phyloP scores from a whole-genome alignment of 2,888 invertebrate species.

The Nomada goodeniana region DNA sequence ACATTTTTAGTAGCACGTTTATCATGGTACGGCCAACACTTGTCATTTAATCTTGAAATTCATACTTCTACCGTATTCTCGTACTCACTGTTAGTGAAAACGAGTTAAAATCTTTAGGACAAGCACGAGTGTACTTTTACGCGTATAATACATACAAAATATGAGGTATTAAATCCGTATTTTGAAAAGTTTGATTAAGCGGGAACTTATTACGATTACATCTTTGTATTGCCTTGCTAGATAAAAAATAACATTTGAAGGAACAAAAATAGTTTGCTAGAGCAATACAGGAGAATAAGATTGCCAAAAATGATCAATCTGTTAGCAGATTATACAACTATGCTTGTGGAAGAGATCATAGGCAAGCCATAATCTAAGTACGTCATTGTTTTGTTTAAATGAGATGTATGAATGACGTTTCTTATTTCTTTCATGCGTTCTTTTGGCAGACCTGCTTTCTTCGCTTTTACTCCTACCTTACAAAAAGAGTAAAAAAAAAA shows the following conservation, averaged over 20 bases:
- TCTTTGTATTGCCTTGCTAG: constrained; percentile 61
- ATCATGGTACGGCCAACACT: constrained; percentile 55
- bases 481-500: constrained; percentile 17
- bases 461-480: constrained; percentile 36
- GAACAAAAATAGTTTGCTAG: constrained; percentile 53
- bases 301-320: constrained; percentile 60
- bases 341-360: constrained; percentile 70
- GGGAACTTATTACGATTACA: constrained; percentile 62
- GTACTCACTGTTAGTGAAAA: constrained; percentile 27
- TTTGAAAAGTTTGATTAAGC: constrained; percentile 58
- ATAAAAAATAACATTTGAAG: constrained; percentile 50
- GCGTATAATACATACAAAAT: constrained; percentile 61
- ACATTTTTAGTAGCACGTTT: constrained; percentile 51
- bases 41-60: constrained; percentile 38
- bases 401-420: constrained; percentile 53
- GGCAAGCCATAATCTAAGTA: constrained; percentile 74
- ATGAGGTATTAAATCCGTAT: constrained; percentile 64
- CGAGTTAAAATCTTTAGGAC: constrained; percentile 46
- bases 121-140: constrained; percentile 50
- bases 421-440: constrained; percentile 24
- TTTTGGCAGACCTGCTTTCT: constrained; percentile 23
- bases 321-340: constrained; percentile 70
- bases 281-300: constrained; percentile 59
- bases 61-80: constrained; percentile 33
- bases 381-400: constrained; percentile 57